Evolutionary conservation across 1,140 invertebrate species (phyloP), one percentile per base, ranked within the genome.

Genomic region (Lepidurus apus): DNA sequence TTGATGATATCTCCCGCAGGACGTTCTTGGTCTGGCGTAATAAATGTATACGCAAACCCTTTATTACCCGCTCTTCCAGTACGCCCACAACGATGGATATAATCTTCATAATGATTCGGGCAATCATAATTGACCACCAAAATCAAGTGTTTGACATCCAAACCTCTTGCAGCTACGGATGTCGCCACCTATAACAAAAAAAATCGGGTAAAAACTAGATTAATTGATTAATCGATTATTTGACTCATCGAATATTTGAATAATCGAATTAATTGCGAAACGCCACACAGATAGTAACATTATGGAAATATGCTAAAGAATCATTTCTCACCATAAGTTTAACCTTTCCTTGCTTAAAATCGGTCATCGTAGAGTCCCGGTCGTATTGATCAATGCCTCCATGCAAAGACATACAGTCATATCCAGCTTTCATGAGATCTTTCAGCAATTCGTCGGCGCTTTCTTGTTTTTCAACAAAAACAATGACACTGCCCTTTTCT

Each of bases 31-130:
- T 99, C 97, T 0, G 92, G 91, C 0, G 97, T 98, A 10, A 99
- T 90, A 83, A 99, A 99, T 0, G 98, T 99, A 86, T 95, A 99
- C 0, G 98, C 96, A 83, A 82, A 89, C 24, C 98, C 98, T 85
- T 98, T 98, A 83, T 98, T 99, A 5, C 98, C 98, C 42, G 98
- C 98, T 74, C 98, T 85, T 1, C 93, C 93, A 0, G 93, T 95
- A 74, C 93, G 89, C 73, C 98, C 98, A 86, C 96, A 98, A 83
- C 98, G 88, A 85, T 99, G 98, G 10, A 99, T 98, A 86, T 99
- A 99, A 87, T 99, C 98, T 87, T 99, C 98, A 84, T 99, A 99
- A 86, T 99, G 98, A 88, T 99, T 99, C 0, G 98, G 98, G 84
- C 97, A 98, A 87, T 99, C 98, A 85, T 98, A 99, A 86, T 99